phyloP scores from a whole-genome alignment of 2,797 vertebrate genomes.

The Crypturellus tataupa region DNA sequence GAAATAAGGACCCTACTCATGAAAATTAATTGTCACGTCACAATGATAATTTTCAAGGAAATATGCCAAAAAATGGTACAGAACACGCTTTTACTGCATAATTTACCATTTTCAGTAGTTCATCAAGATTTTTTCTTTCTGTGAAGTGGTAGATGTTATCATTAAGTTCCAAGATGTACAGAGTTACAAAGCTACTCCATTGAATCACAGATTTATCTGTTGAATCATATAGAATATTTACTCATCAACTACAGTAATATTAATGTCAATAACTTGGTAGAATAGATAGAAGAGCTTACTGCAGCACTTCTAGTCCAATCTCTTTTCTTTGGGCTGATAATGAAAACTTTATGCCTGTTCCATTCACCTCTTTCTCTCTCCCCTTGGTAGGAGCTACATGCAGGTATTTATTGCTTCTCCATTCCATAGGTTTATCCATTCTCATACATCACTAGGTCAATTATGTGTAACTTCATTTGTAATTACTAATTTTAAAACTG shows the following conservation, averaged over 20 bases:
- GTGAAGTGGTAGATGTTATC: slow-evolving; percentile 13
- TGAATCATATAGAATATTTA: neutral
- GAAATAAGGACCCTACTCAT: slow-evolving; percentile 56
- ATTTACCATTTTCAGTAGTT: slow-evolving; percentile 50
- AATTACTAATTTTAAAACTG: neutral
- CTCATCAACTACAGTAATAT: neutral
- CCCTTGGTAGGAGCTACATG: neutral
- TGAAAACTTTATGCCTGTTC: neutral
- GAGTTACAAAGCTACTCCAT: neutral
- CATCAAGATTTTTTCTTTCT: slow-evolving; percentile 31
- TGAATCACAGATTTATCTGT: neutral
- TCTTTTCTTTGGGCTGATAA: neutral
- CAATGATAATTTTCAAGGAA: slow-evolving; percentile 73
- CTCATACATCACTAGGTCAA: rapidly evolving
- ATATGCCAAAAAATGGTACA: slow-evolving; percentile 48
- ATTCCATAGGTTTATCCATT: neutral
- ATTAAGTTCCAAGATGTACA: neutral
- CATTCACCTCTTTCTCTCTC: neutral
- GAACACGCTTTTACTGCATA: slow-evolving; percentile 57
- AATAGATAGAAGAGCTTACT: neutral
- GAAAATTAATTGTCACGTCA: slow-evolving; percentile 73
- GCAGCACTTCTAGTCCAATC: neutral
- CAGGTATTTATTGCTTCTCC: neutral
- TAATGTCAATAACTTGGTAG: neutral
- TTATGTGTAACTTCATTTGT: neutral